phyloP scores from a whole-genome alignment of 2,113 vertebrate species.

The Daphoenositta chrysoptera region DNA sequence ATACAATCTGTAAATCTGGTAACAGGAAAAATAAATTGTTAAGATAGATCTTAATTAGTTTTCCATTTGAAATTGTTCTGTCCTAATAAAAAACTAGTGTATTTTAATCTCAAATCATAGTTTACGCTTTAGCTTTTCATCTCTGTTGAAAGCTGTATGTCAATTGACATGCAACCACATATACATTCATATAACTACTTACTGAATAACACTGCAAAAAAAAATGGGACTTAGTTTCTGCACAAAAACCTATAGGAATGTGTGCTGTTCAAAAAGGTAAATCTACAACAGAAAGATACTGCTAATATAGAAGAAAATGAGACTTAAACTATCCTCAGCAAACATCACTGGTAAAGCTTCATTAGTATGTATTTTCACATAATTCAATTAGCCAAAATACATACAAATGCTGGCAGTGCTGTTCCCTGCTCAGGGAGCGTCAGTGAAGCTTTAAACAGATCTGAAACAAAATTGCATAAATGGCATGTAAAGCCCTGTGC shows the following conservation, averaged over 20 bases:
- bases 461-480: conserved; percentile 85
- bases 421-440: conserved; percentile 73
- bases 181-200: neutral
- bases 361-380: conserved; percentile 83
- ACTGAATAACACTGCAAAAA: conserved; percentile 3
- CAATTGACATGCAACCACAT: neutral
- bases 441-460: conserved; percentile 78
- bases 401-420: conserved; percentile 68
- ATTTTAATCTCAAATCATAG: neutral
- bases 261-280: conserved; percentile 51
- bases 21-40: neutral
- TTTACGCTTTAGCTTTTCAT: conserved; percentile 40
- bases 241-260: conserved; percentile 21
- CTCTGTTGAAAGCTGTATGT: neutral
- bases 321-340: conserved; percentile 50
- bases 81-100: neutral
- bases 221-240: neutral
- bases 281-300: conserved; percentile 41
- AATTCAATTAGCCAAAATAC: conserved; percentile 84
- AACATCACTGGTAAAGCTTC: conserved; percentile 70
- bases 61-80: conserved; percentile 55
- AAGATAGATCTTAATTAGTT: conserved; percentile 45
- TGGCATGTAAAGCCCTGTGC: conserved; percentile 79
- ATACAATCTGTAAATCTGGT: conserved; percentile 25
- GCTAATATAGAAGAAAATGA: conserved; percentile 73